Base-by-base conservation (phyloP, 2,888 invertebrate genomes). In the Lochmaea crataegi region DNA sequence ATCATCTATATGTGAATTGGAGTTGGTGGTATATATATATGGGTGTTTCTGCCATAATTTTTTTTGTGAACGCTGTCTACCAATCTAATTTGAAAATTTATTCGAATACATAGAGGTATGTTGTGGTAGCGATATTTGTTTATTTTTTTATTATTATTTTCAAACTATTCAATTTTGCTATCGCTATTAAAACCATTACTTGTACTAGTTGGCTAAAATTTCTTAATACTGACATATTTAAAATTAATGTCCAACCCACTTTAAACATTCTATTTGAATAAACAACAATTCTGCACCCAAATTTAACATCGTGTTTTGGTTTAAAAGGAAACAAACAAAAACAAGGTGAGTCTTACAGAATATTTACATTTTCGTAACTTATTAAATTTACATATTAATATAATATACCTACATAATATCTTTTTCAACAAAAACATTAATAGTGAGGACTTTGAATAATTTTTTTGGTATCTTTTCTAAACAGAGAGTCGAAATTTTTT, bases 1-100 rank as follows among this genome's bases (percentile, higher is more conserved):
- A 58, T 60, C 41, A 56, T 68, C 68, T 60, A 68, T 48, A 45
- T 58, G 32, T 60, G 45, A 56, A 22, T 63, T 60, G 68, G 68
- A 68, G 58, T 48, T 60, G 41, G 58, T 63, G 61, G 61, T 42
- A 42, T 63, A 32, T 32, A 32, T 32, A 32, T 32, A 63, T 41
- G 38, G 61, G 16, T 63, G 41, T 63, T 63, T 63, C 42, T 63
- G 38, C 38, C 41, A 63, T 41, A 42, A 5, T 18, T 63, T 14
- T 32, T 45, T 63, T 63, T 41, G 61, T 63, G 42, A 63, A 63
- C 61, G 45, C 41, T 63, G 42, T 12, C 18, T 63, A 63, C 42
- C 61, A 63, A 63, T 63, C 42, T 63, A 63, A 42, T 63, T 41
- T 63, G 18, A 63, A 63, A 16, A 18, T 12, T 58, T 58, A 14